Evolutionary conservation across 2,888 invertebrate species (phyloP), one percentile per base, ranked within the genome.

Genomic region (Chydorus sphaericus): DNA sequence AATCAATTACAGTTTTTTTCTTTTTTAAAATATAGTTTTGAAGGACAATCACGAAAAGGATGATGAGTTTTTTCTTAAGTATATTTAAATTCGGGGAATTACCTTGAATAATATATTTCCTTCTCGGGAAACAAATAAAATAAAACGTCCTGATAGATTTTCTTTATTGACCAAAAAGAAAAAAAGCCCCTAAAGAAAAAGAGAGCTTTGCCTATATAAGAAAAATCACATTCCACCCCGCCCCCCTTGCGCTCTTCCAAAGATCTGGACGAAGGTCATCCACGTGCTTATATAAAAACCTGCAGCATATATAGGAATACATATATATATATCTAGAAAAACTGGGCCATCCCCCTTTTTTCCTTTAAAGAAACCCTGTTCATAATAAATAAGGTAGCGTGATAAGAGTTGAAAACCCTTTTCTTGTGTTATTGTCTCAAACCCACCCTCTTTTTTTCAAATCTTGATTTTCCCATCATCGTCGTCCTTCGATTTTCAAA

Each of bases 191-290:
- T 26, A 44, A 39, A 16, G 18, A 39, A 16, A 23, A 39, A 44
- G 44, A n/a, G 44, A 26, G 44, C 44, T 14, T 44, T 44, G 28
- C 44, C 44, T 23, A 28, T 44, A 44, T 38, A 38, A n/a, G n/a
- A n/a, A n/a, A n/a, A n/a, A n/a, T 20, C 38, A 23, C 26, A 16
- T 23, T 28, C 44, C 8, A 8, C 44, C 20, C 28, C 44, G 26
- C 44, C 8, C 26, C 26, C 28, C 10, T n/a, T 23, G 7, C 23
- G 14, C 18, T 20, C 23, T n/a, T 44, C 44, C 44, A n/a, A 33
- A 10, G 20, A 44, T 26, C 44, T 44, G 44, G 44, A 44, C 44
- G 44, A 44, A 44, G 44, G 44, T 44, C 44, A 44, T 44, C 44
- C 44, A 44, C 44, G 44, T 44, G 44, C 44, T 44, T 44, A 23